Evolutionary conservation across 2,797 vertebrate species (phyloP), one percentile per base, ranked within the genome.

Genomic region (Novumbra hubbsi): DNA sequence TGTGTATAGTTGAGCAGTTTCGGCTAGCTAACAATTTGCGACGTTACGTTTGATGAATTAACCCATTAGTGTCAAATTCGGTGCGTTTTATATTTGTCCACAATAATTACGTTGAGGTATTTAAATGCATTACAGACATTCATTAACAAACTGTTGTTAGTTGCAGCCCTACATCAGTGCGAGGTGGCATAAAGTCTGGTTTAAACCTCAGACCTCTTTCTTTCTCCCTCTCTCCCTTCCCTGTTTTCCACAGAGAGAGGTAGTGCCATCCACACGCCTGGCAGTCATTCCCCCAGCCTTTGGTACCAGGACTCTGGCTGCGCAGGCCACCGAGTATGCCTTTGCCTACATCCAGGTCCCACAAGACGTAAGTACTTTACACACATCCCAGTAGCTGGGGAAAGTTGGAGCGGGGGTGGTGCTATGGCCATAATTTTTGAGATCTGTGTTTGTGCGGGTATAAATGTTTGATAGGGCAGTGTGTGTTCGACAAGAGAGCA

Each of bases 261-360:
- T 91, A 0, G 90, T 98, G 78, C 92, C 97, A 0, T 90, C 94
- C 66, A 88, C 92, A 19, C 96, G 96, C 80, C 92, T 99, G 86
- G 96, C 95, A 0, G 67, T 90, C 9, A 94, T 98, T 2, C 96
- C 97, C 0, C 94, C 95, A 0, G 93, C 96, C 80, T 98, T 97
- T 92, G 94, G 95, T 83, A 94, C 90, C 28, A 92, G 96, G 2
- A 90, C 91, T 63, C 92, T 99, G 77, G 94, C 96, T 0, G 93
- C 94, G 14, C 97, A 99, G 87, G 97, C 97, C 90, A 96, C 95
- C 0, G 97, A 99, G 90, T 96, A 98, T 70, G 75, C 90, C 78
- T 97, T 98, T 1, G 96, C 96, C 90, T 98, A 93, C 92, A 96
- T 98, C 91, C 96, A 95, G 88, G 94, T 98, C 88, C 96, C 97